A percentile compares a stretch with the other conserved stretches of the same genome.
Evolutionary conservation across 1,140 invertebrate species (phyloP).

Genomic region (Aphis craccivora): DNA sequence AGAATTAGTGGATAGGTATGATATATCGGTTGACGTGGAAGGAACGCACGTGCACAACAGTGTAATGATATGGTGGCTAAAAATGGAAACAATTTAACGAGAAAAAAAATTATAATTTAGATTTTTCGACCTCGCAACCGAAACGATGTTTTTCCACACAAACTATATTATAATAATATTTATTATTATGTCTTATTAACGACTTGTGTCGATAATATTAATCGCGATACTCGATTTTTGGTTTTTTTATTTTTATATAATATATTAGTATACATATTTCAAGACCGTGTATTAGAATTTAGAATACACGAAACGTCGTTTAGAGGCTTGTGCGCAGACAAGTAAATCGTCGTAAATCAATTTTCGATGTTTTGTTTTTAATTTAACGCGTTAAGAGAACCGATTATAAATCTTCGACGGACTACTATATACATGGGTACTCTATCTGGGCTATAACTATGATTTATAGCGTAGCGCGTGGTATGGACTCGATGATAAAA

Average conservation of each 20-base stretch:
- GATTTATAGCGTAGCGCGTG: neutral
- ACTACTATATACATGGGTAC: neutral
- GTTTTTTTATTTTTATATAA: neutral
- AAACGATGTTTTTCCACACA: neutral
- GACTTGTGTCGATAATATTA: neutral
- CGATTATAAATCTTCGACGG: neutral
- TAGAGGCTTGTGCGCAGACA: neutral
- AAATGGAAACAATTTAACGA: neutral
- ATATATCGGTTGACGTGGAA: neutral
- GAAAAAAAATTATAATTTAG: neutral
- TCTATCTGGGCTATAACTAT: neutral
- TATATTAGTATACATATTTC: neutral
- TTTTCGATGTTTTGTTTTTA: conserved; percentile 31
- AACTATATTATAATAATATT: neutral
- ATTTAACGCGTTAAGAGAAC: conserved; percentile 12
- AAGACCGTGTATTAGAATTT: neutral
- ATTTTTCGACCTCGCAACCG: neutral
- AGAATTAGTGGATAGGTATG: neutral
- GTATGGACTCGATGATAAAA: neutral
- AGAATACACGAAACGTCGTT: neutral
- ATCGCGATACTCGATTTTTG: neutral
- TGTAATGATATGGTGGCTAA: neutral
- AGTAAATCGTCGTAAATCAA: conserved; percentile 32
- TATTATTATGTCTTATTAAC: conserved; percentile 16
- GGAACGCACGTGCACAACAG: neutral